These are phyloP conservation scores for Anhinga anhinga DNA, from an alignment of 2,113 vertebrate genomes.

Conservation along the genomic window DNA sequence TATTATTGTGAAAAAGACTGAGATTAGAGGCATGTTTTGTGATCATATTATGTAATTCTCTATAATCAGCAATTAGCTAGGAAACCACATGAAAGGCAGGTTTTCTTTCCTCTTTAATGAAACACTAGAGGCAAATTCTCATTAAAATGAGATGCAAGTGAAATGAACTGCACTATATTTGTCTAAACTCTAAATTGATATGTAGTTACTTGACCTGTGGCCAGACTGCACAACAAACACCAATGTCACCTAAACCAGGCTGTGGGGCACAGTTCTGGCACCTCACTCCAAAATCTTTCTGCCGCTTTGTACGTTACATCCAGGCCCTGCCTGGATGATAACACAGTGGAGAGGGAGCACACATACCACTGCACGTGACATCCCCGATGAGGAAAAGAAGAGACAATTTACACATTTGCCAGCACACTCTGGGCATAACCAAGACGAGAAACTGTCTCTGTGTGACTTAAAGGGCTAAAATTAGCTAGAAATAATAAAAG, in stretches of 20 bases:
- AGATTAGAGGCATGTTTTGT: neutral
- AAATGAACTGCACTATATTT: neutral
- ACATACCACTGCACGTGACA: accelerated
- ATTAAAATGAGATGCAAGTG: neutral
- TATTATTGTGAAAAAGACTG: neutral
- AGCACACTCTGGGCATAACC: neutral
- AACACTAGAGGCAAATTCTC: neutral
- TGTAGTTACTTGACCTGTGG: neutral
- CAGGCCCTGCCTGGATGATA: neutral
- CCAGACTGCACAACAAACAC: neutral
- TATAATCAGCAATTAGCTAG: conserved; percentile 9
- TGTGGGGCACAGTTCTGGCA: neutral
- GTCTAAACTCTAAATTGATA: neutral
- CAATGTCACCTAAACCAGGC: neutral
- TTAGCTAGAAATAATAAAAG: neutral
- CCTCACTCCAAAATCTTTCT: neutral
- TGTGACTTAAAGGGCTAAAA: neutral
- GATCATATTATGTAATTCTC: neutral
- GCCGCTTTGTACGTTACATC: neutral
- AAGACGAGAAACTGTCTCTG: neutral
- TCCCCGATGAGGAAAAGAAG: accelerated
- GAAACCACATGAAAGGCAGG: neutral
- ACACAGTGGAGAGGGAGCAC: neutral
- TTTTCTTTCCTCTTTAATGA: neutral
- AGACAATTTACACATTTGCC: neutral